phyloP scores from a whole-genome alignment of 2,113 vertebrate genomes.

The Cyprinodon brontotheroides region DNA sequence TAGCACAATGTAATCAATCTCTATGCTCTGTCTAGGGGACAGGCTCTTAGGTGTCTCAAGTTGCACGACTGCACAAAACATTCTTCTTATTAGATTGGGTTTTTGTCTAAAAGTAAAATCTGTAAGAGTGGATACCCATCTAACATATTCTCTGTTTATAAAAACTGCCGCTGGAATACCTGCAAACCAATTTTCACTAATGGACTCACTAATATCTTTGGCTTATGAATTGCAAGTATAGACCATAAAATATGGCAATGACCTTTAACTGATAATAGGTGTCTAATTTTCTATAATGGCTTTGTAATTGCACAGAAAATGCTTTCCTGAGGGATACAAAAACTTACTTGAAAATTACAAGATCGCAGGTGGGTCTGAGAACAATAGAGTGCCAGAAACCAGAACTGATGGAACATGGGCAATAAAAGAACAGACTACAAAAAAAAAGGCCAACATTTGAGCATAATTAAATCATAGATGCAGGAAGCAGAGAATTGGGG shows the following conservation, averaged over 20 bases:
- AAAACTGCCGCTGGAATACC: conserved; percentile 8
- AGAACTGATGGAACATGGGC: background rate
- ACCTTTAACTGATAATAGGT: conserved; percentile 40
- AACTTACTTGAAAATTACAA: conserved; percentile 22
- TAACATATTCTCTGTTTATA: background rate
- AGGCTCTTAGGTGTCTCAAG: background rate
- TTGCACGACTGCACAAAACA: background rate
- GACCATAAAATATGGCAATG: conserved; percentile 27
- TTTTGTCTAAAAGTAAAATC: background rate
- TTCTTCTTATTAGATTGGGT: background rate
- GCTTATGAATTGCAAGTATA: conserved; percentile 26
- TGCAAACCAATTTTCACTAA: conserved; percentile 21
- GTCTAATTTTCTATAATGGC: conserved; percentile 31
- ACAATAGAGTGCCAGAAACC: background rate
- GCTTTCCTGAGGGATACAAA: conserved; percentile 10
- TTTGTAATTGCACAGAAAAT: conserved; percentile 25
- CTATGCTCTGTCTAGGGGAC: background rate
- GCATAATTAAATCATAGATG: background rate
- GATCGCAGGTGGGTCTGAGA: background rate
- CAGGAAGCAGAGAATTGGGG: background rate
- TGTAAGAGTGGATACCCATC: background rate
- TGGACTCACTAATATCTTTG: conserved; percentile 13
- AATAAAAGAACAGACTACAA: background rate
- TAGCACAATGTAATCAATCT: too few species aligned
- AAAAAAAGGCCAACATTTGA: conserved; percentile 8